phyloP scores from a whole-genome alignment of 2,113 vertebrate genomes.

The Vulpes lagopus region DNA sequence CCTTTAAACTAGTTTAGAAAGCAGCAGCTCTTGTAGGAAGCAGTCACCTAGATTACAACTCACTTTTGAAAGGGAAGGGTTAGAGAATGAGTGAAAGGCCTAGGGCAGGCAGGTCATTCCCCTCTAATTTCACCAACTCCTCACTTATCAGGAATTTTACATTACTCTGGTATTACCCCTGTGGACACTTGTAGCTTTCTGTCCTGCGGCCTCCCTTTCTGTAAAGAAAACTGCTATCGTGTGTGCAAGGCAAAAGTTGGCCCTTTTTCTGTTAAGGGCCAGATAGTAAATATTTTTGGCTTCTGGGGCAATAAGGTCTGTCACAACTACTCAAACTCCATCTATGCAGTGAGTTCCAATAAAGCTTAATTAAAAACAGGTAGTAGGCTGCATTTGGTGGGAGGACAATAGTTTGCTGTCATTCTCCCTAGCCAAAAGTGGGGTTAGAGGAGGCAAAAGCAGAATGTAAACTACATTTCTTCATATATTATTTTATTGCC shows the following conservation, averaged over 20 bases:
- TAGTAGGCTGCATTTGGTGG: not conserved
- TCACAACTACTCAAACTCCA: not conserved
- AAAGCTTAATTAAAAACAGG: slow-evolving; percentile 14
- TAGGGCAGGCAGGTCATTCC: not conserved
- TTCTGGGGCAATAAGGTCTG: not conserved
- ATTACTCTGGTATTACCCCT: not conserved
- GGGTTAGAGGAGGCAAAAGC: not conserved
- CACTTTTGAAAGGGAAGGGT: not conserved
- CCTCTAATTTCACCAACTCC: not conserved
- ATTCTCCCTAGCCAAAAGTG: not conserved
- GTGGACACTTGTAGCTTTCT: not conserved
- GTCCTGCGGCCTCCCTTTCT: not conserved
- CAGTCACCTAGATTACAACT: not conserved
- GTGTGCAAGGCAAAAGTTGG: not conserved
- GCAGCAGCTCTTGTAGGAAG: not conserved
- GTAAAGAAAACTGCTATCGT: not conserved
- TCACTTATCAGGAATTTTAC: not conserved
- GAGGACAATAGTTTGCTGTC: not conserved
- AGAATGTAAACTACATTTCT: slow-evolving; percentile 35
- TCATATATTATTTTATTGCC: not conserved
- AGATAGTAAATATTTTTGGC: not conserved
- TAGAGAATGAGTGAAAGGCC: not conserved
- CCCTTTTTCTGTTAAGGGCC: not conserved
- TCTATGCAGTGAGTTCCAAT: not conserved
- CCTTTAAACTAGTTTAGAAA: not conserved